Evolutionary conservation across 2,888 invertebrate species (phyloP).

Genomic region (Leucophenga maculata): DNA sequence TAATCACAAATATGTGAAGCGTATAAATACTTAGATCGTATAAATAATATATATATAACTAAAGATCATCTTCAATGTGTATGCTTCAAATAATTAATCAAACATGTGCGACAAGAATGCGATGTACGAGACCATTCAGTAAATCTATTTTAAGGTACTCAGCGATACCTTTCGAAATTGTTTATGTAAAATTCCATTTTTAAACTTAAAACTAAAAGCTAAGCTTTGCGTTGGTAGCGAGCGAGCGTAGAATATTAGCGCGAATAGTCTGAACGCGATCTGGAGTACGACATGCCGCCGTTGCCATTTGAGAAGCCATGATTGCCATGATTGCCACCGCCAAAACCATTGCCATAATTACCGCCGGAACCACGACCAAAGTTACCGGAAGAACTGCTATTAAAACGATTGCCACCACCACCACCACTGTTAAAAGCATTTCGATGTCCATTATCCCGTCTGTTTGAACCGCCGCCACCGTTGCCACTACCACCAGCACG

Average conservation of each 20-base stretch:
- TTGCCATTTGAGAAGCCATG: constrained; percentile 40
- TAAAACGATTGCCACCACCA: constrained; percentile 34
- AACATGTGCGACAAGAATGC: too few species aligned
- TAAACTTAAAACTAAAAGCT: too few species aligned
- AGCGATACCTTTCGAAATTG: too few species aligned
- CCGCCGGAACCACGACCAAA: constrained; percentile 11
- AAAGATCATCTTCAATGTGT: neutral
- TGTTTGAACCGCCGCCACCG: constrained; percentile 29
- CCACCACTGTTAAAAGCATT: constrained; percentile 38
- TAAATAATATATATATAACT: neutral
- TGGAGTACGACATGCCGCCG: constrained; percentile 19
- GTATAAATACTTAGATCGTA: neutral
- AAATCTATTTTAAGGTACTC: too few species aligned
- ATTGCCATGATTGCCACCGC: constrained; percentile 24
- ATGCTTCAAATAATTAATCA: too few species aligned
- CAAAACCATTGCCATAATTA: constrained; percentile 30
- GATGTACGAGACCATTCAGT: too few species aligned
- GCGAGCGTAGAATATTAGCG: neutral
- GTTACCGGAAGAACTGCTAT: constrained; percentile 35
- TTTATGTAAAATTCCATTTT: too few species aligned
- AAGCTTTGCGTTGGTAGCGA: too few species aligned
- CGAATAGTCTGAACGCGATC: constrained; percentile 2
- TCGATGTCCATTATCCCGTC: constrained; percentile 14
- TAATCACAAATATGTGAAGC: too few species aligned
- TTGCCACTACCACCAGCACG: constrained; percentile 42